Conservation (phyloP, 2,888 invertebrate genomes). For the Torymus aiolomorphi region DNA sequence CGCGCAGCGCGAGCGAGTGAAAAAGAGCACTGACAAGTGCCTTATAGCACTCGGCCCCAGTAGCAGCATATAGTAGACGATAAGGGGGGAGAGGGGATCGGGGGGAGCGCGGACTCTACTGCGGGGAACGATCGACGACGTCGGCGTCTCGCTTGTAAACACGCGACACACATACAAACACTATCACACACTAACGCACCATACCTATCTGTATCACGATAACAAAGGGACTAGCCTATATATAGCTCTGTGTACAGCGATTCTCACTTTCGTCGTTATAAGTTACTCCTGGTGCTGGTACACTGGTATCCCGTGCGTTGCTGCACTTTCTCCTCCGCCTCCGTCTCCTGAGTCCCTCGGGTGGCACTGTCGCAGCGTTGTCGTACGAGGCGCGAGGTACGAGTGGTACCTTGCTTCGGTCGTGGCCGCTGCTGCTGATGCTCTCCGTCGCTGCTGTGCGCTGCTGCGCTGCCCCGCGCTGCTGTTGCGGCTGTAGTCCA, state of each 20-base stretch:
- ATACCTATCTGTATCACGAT: too few species aligned
- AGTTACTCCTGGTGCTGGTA: too few species aligned
- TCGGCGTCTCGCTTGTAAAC: too few species aligned
- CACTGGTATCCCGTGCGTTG: too few species aligned
- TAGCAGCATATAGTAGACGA: background rate
- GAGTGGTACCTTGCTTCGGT: slow-evolving; percentile 8
- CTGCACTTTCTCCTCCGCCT: too few species aligned
- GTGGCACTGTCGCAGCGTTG: background rate
- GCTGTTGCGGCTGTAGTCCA: background rate
- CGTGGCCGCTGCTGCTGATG: slow-evolving; percentile 4
- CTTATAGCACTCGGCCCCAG: background rate
- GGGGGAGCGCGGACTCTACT: slow-evolving; percentile 1
- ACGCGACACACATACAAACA: too few species aligned
- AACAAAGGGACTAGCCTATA: too few species aligned
- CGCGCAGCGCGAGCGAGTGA: background rate
- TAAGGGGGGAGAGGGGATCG: background rate
- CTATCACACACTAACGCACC: too few species aligned
- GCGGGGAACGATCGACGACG: background rate
- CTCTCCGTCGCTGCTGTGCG: slow-evolving; percentile 23
- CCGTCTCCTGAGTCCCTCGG: too few species aligned
- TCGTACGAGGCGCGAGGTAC: background rate
- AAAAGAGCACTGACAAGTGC: slow-evolving; percentile 52
- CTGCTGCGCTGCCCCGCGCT: slow-evolving; percentile 16
- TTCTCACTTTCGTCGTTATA: too few species aligned
- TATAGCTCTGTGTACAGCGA: too few species aligned